Base-by-base conservation (phyloP, 1,140 invertebrate genomes). In the Vollenhovia emeryi region DNA sequence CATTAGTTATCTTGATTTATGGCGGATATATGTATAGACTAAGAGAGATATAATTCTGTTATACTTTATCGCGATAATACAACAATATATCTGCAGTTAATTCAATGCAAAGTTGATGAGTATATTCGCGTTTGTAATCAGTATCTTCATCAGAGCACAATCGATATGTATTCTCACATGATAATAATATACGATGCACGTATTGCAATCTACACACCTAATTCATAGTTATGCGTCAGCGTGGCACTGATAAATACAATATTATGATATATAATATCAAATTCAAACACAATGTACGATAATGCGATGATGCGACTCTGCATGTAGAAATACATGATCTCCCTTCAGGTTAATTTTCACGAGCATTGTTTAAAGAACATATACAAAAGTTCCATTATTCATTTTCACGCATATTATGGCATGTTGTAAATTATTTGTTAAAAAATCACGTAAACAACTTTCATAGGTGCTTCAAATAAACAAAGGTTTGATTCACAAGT, bases 111-210 rank as follows among this genome's bases (percentile, higher is more conserved):
- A 55, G 64, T 43, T 48, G 52, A 69, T 69, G 48, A 57, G 33
- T 24, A 27, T 55, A 69, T 24, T 52, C 33, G 18, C n/a, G 30
- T 9, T 7, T 43, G 33, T 36, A 69, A 68, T 80, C 48, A 64
- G 21, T 36, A 55, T 4, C 50, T 69, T 71, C 24, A 43, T 68
- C 64, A 55, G 33, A 52, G 33, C 4, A 57, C 24, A 27, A 73
- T 82, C 78, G 50, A 71, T 69, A 45, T 21, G 66, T 52, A 57
- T 59, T 50, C 13, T 27, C 50, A 30, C 18, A 21, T 43, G 33
- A 80, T 80, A 71, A 80, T 57, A 50, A 82, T 71, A 71, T 71
- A 80, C 45, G 18, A 57, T 57, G 62, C 59, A 55, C 36, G n/a
- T 82, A 59, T 71, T 57, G 50, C 27, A 57, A 82, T 71, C 64